A percentile compares a stretch with the other conserved stretches of the same genome.
Conservation (phyloP, 30 jellyfish, hydroid and myxozoan genomes). For the Aurelia aurita region DNA sequence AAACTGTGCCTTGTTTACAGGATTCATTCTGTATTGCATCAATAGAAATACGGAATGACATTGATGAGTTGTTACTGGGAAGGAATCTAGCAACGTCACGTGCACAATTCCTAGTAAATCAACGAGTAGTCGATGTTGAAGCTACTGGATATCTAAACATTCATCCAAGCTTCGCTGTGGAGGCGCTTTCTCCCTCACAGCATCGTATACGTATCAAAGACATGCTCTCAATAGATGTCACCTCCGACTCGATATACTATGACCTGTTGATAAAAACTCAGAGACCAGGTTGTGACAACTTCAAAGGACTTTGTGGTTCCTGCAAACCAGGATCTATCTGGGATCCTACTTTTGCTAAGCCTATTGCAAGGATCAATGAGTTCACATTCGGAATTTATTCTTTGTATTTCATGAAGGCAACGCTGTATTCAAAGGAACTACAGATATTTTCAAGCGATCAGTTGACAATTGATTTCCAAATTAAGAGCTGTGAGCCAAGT, state of each 20-base stretch:
- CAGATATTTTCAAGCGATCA: conserved; percentile 18
- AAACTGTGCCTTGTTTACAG: conserved; percentile 28
- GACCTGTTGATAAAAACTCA: not conserved
- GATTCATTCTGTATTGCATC: conserved; percentile 16
- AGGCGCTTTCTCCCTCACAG: conserved; percentile 20
- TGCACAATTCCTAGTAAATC: not conserved
- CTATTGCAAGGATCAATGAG: not conserved
- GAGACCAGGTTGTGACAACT: conserved; percentile 1
- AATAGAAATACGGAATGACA: not conserved
- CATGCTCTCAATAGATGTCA: conserved; percentile 9
- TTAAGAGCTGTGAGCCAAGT: conserved; percentile 51
- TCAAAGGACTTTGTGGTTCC: conserved; percentile 61
- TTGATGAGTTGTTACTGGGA: not conserved
- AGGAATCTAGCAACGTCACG: not conserved
- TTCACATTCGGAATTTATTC: conserved; percentile 29
- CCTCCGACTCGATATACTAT: conserved; percentile 19
- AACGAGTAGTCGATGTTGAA: not conserved
- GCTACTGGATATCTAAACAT: not conserved
- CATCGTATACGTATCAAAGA: conserved; percentile 22
- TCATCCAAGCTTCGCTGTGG: not conserved
- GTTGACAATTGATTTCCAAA: conserved; percentile 42
- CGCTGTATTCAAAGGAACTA: conserved; percentile 39
- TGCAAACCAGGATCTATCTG: conserved; percentile 26
- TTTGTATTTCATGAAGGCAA: conserved; percentile 44
- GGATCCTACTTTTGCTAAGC: not conserved